A percentile compares a stretch with the other conserved stretches of the same genome.
These are phyloP conservation scores for Sternotherus odoratus DNA, from an alignment of 2,797 vertebrate species.

Conservation along the genomic window DNA sequence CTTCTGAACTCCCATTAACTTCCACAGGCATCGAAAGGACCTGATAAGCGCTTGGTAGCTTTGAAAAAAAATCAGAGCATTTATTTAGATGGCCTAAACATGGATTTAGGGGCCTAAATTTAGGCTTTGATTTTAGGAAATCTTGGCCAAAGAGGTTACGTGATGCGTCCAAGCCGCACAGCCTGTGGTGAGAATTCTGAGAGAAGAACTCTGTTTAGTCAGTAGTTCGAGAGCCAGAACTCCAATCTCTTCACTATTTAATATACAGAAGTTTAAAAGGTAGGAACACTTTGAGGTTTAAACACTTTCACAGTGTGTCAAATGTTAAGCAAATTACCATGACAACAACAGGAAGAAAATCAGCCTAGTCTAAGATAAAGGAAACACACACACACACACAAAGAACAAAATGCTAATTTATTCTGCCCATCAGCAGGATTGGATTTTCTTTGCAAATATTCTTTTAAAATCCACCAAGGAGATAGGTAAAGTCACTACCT, in stretches of 20 bases:
- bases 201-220: too few relatives aligned
- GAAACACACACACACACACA: not conserved
- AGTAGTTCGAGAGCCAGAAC: too few relatives aligned
- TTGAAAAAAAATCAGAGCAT: not conserved
- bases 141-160: not conserved
- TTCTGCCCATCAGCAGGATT: not conserved
- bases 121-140: not conserved
- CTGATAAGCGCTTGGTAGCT: not conserved
- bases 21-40: not conserved
- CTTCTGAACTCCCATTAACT: not conserved
- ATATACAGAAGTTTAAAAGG: not conserved
- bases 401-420: not conserved
- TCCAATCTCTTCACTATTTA: not conserved
- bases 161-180: not conserved
- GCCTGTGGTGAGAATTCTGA: not conserved
- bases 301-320: too few relatives aligned
- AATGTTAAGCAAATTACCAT: not conserved
- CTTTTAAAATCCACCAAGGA: not conserved
- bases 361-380: not conserved
- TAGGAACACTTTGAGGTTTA: not conserved
- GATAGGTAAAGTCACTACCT: not conserved
- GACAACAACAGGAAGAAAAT: not conserved
- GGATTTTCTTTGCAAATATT: not conserved
- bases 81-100: slow-evolving; percentile 22
- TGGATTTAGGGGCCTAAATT: slow-evolving; percentile 1